Conservation (phyloP, 2,888 invertebrate species). For the Hydrotaea cyrtoneurina region DNA sequence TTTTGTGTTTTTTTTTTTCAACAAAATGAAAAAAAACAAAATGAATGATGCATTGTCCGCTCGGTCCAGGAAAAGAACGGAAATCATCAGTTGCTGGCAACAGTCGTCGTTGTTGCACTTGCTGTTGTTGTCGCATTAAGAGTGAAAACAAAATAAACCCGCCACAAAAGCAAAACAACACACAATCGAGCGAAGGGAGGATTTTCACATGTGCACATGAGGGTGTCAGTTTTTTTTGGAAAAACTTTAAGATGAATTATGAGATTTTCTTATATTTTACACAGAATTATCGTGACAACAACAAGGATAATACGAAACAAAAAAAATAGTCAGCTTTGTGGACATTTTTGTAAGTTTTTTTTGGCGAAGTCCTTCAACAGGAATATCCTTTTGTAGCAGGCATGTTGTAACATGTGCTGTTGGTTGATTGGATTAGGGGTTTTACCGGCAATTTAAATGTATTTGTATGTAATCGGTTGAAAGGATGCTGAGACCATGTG, state of each 20-base stretch:
- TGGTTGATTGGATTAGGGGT: not conserved
- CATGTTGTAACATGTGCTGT: not conserved
- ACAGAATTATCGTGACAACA: not conserved
- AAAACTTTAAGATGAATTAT: slow-evolving; percentile 35
- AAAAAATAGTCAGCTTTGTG: not conserved
- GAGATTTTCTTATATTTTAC: slow-evolving; percentile 3
- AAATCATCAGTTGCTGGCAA: slow-evolving; percentile 14
- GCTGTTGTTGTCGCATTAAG: slow-evolving; percentile 29
- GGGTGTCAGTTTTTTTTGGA: not conserved
- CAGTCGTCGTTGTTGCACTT: not conserved
- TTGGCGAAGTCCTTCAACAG: not conserved
- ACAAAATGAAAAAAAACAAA: not conserved
- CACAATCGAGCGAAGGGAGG: not conserved
- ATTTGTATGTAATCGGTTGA: not conserved
- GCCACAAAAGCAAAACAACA: not conserved
- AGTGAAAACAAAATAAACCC: not conserved
- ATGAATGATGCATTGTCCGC: slow-evolving; percentile 31
- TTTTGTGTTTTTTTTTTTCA: slow-evolving; percentile 1
- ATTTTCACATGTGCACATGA: slow-evolving; percentile 25
- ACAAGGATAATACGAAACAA: not conserved
- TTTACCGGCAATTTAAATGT: not conserved
- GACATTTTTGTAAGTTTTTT: not conserved
- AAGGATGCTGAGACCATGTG: not conserved
- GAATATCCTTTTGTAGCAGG: not conserved
- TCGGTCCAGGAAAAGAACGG: too few species aligned